Percentiles rank a stretch among this genome's conserved stretches.
Conservation (phyloP, 2,888 invertebrate genomes). For the Dryocosmus kuriphilus region DNA sequence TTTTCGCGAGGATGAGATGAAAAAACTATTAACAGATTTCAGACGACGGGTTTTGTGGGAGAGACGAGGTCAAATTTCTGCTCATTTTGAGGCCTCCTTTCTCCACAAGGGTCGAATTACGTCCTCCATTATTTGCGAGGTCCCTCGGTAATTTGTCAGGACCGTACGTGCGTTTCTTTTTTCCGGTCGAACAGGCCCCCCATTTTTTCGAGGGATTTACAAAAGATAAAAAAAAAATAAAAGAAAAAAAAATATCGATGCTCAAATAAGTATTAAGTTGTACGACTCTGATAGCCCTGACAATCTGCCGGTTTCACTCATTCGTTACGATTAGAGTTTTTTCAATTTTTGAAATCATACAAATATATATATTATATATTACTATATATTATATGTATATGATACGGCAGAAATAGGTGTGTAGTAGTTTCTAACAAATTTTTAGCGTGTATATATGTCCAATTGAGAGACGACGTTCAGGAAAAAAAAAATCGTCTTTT, state of each 20-base stretch:
- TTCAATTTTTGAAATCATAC: constrained; percentile 68
- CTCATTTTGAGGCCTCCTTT: constrained; percentile 51
- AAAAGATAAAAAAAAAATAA: constrained; percentile 43
- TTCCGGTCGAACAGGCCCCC: constrained; percentile 7
- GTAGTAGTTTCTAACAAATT: constrained; percentile 74
- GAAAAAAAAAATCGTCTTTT: constrained; percentile 33
- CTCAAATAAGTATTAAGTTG: constrained; percentile 63
- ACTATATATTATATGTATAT: constrained; percentile 57
- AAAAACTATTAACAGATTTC: constrained; percentile 35
- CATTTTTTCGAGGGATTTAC: constrained; percentile 34
- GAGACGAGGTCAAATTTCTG: constrained; percentile 38
- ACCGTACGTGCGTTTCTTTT: constrained; percentile 45
- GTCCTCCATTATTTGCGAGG: constrained; percentile 62
- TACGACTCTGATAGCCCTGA: constrained; percentile 46
- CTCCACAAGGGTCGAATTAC: constrained; percentile 57
- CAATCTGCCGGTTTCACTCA: constrained; percentile 54
- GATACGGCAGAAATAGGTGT: constrained; percentile 67
- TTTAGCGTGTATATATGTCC: constrained; percentile 75
- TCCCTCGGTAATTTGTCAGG: constrained; percentile 48
- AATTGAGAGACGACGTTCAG: constrained; percentile 65
- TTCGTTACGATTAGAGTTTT: constrained; percentile 72
- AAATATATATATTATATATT: constrained; percentile 61
- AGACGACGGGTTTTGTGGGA: constrained; percentile 32
- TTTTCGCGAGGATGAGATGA: constrained; percentile 14
- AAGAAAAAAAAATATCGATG: constrained; percentile 52